phyloP scores from a whole-genome alignment of 2,113 vertebrate genomes.

The Pteronura brasiliensis region DNA sequence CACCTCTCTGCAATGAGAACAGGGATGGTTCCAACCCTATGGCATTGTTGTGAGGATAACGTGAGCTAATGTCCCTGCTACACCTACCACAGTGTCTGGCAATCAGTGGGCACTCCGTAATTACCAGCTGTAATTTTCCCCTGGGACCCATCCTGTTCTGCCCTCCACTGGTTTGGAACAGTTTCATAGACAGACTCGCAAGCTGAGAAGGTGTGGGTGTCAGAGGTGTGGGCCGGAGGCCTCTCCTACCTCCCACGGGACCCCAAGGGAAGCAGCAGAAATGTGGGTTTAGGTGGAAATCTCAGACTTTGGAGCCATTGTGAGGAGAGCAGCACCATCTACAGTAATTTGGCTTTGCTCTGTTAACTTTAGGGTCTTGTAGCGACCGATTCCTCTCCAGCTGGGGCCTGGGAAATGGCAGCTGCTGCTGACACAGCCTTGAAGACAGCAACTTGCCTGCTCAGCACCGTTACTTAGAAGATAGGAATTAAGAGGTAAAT shows the following conservation, averaged over 20 bases:
- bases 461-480: slow-evolving; percentile 50
- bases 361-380: slow-evolving; percentile 14
- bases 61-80: not conserved
- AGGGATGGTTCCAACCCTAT: not conserved
- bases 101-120: not conserved
- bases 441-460: not conserved
- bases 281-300: not conserved
- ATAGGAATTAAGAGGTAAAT: slow-evolving; percentile 40
- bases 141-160: not conserved
- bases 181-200: not conserved
- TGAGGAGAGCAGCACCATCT: not conserved
- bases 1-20: not conserved
- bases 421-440: not conserved
- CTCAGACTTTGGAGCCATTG: not conserved
- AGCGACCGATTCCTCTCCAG: not conserved
- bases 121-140: not conserved
- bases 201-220: not conserved
- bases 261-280: not conserved
- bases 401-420: not conserved
- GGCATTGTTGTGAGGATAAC: not conserved
- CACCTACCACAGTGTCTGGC: not conserved
- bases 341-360: not conserved
- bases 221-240: not conserved
- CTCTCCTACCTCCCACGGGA: rapidly evolving
- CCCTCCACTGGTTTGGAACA: not conserved